Evolutionary conservation across 2,113 vertebrate species (phyloP).

Genomic region (Anser brachyrhynchus): DNA sequence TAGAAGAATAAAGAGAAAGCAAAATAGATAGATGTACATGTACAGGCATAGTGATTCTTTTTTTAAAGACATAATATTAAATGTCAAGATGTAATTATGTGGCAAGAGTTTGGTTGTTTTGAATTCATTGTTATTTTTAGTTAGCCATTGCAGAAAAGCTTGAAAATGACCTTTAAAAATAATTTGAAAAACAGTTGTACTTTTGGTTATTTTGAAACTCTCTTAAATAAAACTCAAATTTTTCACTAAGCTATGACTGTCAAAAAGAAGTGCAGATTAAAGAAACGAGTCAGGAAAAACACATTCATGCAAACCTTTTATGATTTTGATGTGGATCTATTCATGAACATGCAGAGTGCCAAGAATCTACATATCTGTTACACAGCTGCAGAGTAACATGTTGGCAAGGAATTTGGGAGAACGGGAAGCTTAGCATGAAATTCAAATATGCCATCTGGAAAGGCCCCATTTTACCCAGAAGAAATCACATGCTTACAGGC

Average conservation of each 20-base stretch:
- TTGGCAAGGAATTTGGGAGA: background rate
- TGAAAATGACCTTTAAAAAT: constrained; percentile 72
- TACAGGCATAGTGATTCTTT: constrained; percentile 32
- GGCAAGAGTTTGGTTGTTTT: constrained; percentile 18
- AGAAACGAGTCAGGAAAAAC: constrained; percentile 27
- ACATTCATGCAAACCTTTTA: background rate
- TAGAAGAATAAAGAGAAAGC: constrained; percentile 11
- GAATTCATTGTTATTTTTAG: constrained; percentile 67
- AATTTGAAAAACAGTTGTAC: constrained; percentile 48
- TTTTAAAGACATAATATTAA: constrained; percentile 66
- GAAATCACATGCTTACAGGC: background rate
- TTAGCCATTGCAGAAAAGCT: constrained; percentile 49
- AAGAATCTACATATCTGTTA: background rate
- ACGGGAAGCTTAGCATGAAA: background rate
- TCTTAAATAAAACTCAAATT: constrained; percentile 38
- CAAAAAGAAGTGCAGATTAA: constrained; percentile 1
- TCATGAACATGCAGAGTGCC: background rate
- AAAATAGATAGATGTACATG: constrained; percentile 25
- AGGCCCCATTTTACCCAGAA: background rate
- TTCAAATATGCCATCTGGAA: background rate
- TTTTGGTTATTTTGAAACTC: constrained; percentile 46
- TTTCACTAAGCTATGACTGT: background rate
- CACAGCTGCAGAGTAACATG: background rate
- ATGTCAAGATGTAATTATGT: constrained; percentile 69
- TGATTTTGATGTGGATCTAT: background rate